Evolutionary conservation across 2,888 invertebrate species (phyloP).

Genomic region (Dexiosoma caninum): DNA sequence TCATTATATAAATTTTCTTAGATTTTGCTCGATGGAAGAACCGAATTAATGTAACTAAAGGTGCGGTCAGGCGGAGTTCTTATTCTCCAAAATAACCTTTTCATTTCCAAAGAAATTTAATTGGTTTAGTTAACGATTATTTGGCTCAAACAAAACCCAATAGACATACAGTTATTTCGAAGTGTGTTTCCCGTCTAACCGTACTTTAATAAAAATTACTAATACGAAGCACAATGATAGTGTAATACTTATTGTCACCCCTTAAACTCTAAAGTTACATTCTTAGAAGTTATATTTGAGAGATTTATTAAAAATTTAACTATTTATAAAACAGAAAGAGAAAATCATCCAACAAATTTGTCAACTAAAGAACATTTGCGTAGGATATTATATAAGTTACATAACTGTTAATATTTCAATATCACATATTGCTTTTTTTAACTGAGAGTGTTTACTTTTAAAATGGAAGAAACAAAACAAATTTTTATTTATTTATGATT

Average conservation of each 20-base stretch:
- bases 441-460: no score
- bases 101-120: no score
- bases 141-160: not conserved
- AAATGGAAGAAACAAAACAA: not conserved
- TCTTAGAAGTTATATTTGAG: not conserved
- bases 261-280: not conserved
- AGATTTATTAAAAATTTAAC: no score
- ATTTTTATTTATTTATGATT: not conserved
- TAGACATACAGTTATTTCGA: not conserved
- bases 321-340: no score
- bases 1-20: no score
- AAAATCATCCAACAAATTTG: not conserved
- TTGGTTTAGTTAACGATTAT: no score
- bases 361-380: conserved; percentile 34
- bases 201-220: not conserved
- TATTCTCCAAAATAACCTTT: not conserved
- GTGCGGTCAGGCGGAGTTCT: not conserved
- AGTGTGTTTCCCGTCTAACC: not conserved
- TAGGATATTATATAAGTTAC: conserved; percentile 29
- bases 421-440: not conserved
- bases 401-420: conserved; percentile 44
- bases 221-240: conserved; percentile 33
- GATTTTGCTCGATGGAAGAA: no score
- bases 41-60: not conserved
- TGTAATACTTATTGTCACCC: not conserved